Evolutionary conservation across 2,888 invertebrate genomes (phyloP), one percentile per base, ranked within the genome.

Genomic region (Hypena proboscidalis): DNA sequence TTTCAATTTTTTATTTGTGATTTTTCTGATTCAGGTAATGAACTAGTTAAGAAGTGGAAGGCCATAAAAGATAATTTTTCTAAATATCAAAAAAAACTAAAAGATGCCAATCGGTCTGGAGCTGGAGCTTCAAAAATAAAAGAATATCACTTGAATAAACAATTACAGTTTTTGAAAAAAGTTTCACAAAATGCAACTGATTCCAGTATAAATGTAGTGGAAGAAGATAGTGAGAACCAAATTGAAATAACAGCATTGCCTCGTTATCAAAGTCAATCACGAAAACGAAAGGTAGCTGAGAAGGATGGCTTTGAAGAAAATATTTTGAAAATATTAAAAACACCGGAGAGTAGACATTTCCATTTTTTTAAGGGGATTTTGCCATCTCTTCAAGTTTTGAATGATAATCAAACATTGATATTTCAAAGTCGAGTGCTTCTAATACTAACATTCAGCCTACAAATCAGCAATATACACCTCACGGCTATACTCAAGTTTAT

Each of bases 401-500:
- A 39, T 49, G 45, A 53, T 9, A 7, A 46, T 7, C 39, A 49
- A 49, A 49, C 49, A 30, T 33, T 53, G 33, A 49, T 45, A 5
- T 49, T 48, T 39, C 49, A 49, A 43, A 52, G 41, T 26, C 39
- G 49, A 0, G 49, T 53, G 26, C 41, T 48, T 20, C 48, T 48
- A 27, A 38, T 44, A 38, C 29, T 52, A 33, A 29, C 39, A 5
- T 35, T 40, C 43, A 30, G 21, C 47, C 52, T 39, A 38, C 48
- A 39, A 17, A 8, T 17, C 17, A 30, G 17, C 17, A 15, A 47
- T 9, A 44, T 37, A 22, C 44, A 48, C 25, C 26, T 35, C 36
- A 44, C 30, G 27, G 37, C 37, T 44, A 29, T 25, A 31, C 13
- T 48, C 48, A 39, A 44, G 36, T 21, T 10, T 31, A 48, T 42